A percentile compares a stretch with the other conserved stretches of the same genome.
phyloP scores from a whole-genome alignment of 2,888 invertebrate genomes.

The Zaprionus bogoriensis region DNA sequence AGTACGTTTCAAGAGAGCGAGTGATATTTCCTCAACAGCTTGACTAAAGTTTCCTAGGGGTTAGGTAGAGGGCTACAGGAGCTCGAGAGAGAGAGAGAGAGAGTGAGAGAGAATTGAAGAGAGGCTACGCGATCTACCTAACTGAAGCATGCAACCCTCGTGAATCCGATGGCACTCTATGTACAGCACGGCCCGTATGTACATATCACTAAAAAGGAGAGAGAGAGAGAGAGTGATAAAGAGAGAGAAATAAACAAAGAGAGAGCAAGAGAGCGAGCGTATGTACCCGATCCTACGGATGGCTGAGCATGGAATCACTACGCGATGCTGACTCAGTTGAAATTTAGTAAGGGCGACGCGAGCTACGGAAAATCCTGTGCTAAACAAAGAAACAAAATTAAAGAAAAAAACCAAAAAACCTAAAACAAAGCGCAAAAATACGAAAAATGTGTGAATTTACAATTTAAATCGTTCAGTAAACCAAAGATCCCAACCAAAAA shows the following conservation, averaged over 20 bases:
- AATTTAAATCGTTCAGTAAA: neutral
- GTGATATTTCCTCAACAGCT: conserved; percentile 39
- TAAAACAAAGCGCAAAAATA: too few species aligned
- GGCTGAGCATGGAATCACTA: conserved; percentile 52
- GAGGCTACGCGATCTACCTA: conserved; percentile 5
- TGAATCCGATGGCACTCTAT: neutral
- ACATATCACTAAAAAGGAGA: neutral
- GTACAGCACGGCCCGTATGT: conserved; percentile 22
- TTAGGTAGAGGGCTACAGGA: conserved; percentile 28
- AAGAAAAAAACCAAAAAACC: too few species aligned
- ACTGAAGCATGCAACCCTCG: neutral
- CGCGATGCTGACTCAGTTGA: conserved; percentile 46
- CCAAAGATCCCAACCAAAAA: conserved; percentile 12
- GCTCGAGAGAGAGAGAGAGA: neutral
- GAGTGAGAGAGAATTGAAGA: neutral
- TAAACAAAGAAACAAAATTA: conserved; percentile 12
- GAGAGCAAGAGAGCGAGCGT: conserved; percentile 1
- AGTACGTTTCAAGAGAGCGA: conserved; percentile 32
- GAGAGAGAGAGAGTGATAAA: neutral
- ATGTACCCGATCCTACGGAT: neutral
- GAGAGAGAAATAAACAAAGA: neutral
- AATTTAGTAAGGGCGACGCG: conserved; percentile 48
- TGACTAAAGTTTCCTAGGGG: conserved; percentile 19
- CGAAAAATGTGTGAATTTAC: conserved; percentile 12
- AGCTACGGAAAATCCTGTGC: conserved; percentile 48